Base-by-base conservation (phyloP, 2,113 vertebrate genomes). In the Odocoileus virginianus region DNA sequence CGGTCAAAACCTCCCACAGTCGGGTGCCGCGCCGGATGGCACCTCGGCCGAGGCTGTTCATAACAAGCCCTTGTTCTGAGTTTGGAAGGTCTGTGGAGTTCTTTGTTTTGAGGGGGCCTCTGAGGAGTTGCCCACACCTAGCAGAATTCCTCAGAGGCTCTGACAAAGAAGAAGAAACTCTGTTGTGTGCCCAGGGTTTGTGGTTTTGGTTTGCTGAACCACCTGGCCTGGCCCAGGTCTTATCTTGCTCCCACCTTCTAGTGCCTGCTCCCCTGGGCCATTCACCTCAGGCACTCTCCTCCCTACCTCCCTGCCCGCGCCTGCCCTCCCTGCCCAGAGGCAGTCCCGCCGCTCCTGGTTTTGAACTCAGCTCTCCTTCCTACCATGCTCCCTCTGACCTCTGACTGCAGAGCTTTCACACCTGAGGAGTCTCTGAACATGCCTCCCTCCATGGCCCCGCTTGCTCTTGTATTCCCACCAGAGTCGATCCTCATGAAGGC, bases 81-180 rank as follows among this genome's bases (percentile, higher is more conserved):
- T 81, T 67, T 12, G 82, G 81, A 86, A 95, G 81, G 47, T 54
- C 89, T 96, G 67, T 86, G 89, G 78, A 25, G 67, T 7, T 90
- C 71, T 97, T 93, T 71, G 85, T 89, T 76, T 95, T 71, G 15
- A 14, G 79, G 76, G 45, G 19, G 25, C 50, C 87, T 92, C 61
- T 27, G 54, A 84, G 61, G 61, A 83, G 23, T 54, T 61, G 78
- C 43, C 57, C 17, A 81, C 27, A 60, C 45, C 47, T 40, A 45
- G 74, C 21, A 82, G 45, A 97, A 89, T 82, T 93, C 86, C 82
- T 88, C 54, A 95, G 95, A 84, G 79, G 21, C 43, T 54, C 17
- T 0, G 5, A 21, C 15, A 57, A n/a, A 55, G 83, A 71, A 55
- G 83, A 60, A 57, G 82, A 47, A 76, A 81, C 47, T 40, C 50